These are phyloP conservation scores for Aeoliscus strigatus DNA, from an alignment of 2,797 vertebrate genomes.

Conservation along the genomic window DNA sequence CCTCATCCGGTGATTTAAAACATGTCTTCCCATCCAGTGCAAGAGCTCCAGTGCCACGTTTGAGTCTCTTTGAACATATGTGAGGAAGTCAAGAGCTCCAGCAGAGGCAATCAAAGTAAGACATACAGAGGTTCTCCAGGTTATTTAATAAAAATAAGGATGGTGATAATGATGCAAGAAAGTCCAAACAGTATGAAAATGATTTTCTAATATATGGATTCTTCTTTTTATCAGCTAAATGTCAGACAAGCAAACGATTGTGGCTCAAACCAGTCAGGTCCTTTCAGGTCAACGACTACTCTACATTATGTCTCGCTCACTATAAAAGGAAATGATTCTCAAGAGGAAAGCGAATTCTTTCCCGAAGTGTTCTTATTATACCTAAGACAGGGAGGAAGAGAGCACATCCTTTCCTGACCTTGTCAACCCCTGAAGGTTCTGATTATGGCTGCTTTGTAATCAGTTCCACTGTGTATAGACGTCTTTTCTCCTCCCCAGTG, in stretches of 20 bases:
- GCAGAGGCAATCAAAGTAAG: constrained; percentile 1
- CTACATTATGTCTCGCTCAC: too few relatives aligned
- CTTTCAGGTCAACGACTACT: too few relatives aligned
- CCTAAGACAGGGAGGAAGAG: constrained; percentile 6
- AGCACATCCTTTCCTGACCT: constrained; percentile 38
- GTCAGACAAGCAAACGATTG: too few relatives aligned
- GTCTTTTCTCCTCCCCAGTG: constrained; percentile 25
- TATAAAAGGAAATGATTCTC: too few relatives aligned
- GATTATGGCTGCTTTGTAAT: constrained; percentile 47
- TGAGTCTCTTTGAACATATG: constrained; percentile 12
- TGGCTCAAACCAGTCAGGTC: too few relatives aligned
- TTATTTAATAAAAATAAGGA: constrained; percentile 5
- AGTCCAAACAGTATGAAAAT: too few relatives aligned
- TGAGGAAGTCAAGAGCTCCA: background rate
- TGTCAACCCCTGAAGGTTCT: constrained; percentile 33
- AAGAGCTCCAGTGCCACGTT: constrained; percentile 6
- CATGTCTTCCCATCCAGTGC: background rate
- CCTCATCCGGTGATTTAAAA: constrained; percentile 18
- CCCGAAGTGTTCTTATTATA: constrained; percentile 9
- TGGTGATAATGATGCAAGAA: too few relatives aligned
- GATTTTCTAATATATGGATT: too few relatives aligned
- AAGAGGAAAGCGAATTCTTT: background rate
- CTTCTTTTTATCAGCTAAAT: too few relatives aligned
- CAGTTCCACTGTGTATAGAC: constrained; percentile 39
- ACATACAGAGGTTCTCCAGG: constrained; percentile 1